phyloP scores from a whole-genome alignment of 1,140 invertebrate species.

The Hyphantria cunea region DNA sequence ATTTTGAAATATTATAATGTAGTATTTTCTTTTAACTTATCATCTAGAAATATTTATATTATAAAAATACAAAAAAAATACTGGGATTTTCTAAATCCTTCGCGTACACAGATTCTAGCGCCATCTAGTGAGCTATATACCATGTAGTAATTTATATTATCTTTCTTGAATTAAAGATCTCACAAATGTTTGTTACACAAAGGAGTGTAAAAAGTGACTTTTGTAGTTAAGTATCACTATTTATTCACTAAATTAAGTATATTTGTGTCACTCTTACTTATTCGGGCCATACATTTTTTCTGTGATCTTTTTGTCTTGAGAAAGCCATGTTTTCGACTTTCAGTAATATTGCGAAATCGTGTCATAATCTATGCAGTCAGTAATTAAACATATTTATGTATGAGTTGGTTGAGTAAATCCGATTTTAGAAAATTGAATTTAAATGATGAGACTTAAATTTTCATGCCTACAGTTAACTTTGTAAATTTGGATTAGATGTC shows the following conservation, averaged over 20 bases:
- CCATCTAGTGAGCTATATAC: no score
- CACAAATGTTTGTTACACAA: conserved; percentile 12
- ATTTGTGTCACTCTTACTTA: conserved; percentile 18
- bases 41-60: no score
- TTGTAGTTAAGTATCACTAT: conserved; percentile 13
- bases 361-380: conserved; percentile 19
- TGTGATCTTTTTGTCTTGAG: conserved; percentile 52
- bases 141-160: no score
- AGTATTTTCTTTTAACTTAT: conserved; percentile 26
- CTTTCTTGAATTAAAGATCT: conserved; percentile 19
- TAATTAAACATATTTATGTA: conserved; percentile 12
- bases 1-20: conserved; percentile 36
- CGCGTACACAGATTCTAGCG: no score
- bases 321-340: conserved; percentile 24
- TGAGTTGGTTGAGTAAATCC: not conserved
- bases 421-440: not conserved
- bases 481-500: no score
- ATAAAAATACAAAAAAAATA: no score
- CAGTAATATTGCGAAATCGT: conserved; percentile 16
- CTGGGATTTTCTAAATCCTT: no score
- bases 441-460: not conserved
- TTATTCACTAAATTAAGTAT: not conserved
- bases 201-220: not conserved
- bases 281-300: conserved; percentile 45
- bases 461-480: no score